Evolutionary conservation across 2,888 invertebrate species (phyloP), one percentile per base, ranked within the genome.

Genomic region (Cephus pygmeus): DNA sequence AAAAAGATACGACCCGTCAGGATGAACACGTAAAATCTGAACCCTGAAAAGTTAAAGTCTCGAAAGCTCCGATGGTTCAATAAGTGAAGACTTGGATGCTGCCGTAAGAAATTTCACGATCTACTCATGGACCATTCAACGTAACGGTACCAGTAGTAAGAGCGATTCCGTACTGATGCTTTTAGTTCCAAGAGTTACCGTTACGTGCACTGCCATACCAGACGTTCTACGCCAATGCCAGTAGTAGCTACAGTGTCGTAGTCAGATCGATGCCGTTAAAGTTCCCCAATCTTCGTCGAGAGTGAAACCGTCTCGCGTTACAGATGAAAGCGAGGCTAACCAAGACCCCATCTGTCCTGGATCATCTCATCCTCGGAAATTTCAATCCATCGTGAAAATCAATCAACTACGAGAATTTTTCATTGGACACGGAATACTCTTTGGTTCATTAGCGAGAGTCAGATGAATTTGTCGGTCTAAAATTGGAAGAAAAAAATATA

Each of bases 301-400:
- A 78, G 76, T 76, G 78, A 78, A 78, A 78, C 78, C 78, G 78
- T 76, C 73, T 73, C 73, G 73, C 68, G 69, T 78, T 78, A 73
- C 71, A 68, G 76, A 78, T 31, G 78, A 78, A 78, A 78, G 78
- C 78, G 78, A 76, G 75, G 73, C 77, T 78, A 78, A 78, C 69
- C 56, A 9, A 23, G 31, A 34, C 36, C 23, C 34, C 34, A n/a
- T 11, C 15, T n/a, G 23, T 71, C 71, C 71, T 35, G 30, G 30
- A 34, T 35, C 74, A n/a, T 74, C 31, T 34, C 71, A 23, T 71
- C 71, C 31, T 71, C 30, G 71, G 11, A 23, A 34, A 74, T 30
- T 12, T 35, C 35, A 1, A 35, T 34, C 74, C 35, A 35, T 71
- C 34, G 71, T 34, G 71, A 71, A 71, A 56, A 56, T 56, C 56